These are phyloP conservation scores for Cathartes aura DNA, from an alignment of 2,113 vertebrate species.

Conservation along the genomic window DNA sequence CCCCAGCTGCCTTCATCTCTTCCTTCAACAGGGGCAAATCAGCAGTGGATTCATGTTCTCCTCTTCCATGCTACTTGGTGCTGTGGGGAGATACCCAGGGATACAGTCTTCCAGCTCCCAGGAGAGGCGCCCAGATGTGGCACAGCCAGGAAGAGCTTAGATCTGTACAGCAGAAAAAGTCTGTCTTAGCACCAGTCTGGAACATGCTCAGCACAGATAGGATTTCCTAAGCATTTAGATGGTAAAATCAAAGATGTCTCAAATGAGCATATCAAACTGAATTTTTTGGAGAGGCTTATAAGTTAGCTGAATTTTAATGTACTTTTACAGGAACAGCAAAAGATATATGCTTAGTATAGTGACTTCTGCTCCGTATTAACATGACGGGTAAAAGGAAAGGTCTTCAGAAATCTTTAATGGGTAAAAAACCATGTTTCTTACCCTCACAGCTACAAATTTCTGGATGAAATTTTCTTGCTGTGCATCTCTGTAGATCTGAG, in stretches of 20 bases:
- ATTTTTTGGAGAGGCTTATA: neutral
- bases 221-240: neutral
- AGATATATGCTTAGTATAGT: neutral
- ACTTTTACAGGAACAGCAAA: neutral
- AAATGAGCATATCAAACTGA: conserved; percentile 5
- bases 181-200: neutral
- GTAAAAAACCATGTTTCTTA: neutral
- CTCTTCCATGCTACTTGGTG: neutral
- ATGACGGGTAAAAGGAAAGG: neutral
- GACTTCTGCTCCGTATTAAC: neutral
- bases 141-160: neutral
- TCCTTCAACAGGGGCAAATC: neutral
- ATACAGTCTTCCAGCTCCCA: neutral
- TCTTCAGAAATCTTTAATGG: neutral
- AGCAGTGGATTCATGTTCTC: neutral
- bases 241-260: neutral
- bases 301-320: neutral
- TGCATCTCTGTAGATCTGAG: neutral
- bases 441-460: neutral
- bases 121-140: neutral
- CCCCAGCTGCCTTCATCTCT: neutral
- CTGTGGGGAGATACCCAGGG: neutral
- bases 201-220: neutral
- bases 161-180: neutral
- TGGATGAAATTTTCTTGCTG: neutral